Percentiles rank a stretch among this genome's conserved stretches.
Conservation (phyloP, 2,797 vertebrate species). For the Jordanella pulchra region DNA sequence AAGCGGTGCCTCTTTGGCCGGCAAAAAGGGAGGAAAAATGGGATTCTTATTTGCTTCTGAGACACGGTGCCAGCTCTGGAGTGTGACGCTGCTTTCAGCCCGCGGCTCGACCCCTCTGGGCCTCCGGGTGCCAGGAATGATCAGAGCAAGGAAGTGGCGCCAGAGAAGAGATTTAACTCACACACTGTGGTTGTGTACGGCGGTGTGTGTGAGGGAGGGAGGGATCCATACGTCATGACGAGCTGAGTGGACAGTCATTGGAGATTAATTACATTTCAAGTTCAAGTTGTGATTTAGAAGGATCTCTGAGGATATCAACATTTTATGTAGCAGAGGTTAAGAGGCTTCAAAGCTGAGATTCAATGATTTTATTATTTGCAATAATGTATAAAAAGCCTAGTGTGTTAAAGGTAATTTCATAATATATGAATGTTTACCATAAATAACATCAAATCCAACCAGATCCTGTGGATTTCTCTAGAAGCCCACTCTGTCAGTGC, state of each 20-base stretch:
- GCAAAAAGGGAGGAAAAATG: slow-evolving; percentile 59
- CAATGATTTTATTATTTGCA: background rate
- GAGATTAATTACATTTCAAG: too few relatives aligned
- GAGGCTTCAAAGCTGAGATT: background rate
- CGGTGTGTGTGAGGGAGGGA: slow-evolving; percentile 16
- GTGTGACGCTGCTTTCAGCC: slow-evolving; percentile 71
- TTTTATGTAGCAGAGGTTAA: background rate
- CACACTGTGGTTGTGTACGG: slow-evolving; percentile 57
- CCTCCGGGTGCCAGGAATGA: slow-evolving; percentile 75
- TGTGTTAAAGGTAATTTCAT: slow-evolving; percentile 9
- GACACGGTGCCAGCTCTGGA: slow-evolving; percentile 72
- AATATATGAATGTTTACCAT: slow-evolving; percentile 6
- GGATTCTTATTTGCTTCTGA: slow-evolving; percentile 58
- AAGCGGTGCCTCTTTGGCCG: slow-evolving; percentile 48
- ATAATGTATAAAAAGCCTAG: slow-evolving; percentile 8
- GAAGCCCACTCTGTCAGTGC: background rate
- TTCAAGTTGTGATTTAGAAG: slow-evolving; percentile 28
- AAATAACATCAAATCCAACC: slow-evolving; percentile 18
- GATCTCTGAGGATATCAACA: slow-evolving; percentile 14
- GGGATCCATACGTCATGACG: slow-evolving; percentile 40
- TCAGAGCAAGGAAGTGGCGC: slow-evolving; percentile 72
- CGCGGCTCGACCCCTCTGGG: slow-evolving; percentile 59
- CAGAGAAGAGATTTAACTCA: slow-evolving; percentile 74
- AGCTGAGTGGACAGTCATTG: slow-evolving; percentile 16
- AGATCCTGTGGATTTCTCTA: slow-evolving; percentile 25